Percentiles rank a stretch among this genome's conserved stretches.
phyloP scores from a whole-genome alignment of 2,888 invertebrate species.

The Lypha dubia region DNA sequence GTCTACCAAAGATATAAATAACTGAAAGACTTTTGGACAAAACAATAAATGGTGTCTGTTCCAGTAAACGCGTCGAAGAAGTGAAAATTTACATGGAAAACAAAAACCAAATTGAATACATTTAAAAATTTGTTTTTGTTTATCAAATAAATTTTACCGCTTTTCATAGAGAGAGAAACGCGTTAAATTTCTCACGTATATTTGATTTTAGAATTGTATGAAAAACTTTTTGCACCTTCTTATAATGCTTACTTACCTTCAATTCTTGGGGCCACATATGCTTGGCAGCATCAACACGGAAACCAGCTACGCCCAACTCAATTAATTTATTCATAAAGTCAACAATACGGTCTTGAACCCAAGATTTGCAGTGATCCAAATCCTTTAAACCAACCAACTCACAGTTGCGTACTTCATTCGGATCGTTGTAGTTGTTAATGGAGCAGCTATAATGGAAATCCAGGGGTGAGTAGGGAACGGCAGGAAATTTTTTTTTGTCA shows the following conservation, averaged over 20 bases:
- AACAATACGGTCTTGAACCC: slow-evolving; percentile 78
- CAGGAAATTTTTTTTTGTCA: slow-evolving; percentile 85
- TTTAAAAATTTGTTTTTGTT: too few species aligned
- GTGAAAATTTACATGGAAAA: too few species aligned
- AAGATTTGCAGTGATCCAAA: slow-evolving; percentile 86
- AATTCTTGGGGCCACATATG: slow-evolving; percentile 93
- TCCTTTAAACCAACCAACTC: slow-evolving; percentile 90
- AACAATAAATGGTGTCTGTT: too few species aligned
- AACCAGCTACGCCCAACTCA: slow-evolving; percentile 91
- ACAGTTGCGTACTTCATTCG: slow-evolving; percentile 88
- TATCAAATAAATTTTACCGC: too few species aligned
- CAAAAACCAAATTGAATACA: too few species aligned
- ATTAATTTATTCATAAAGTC: slow-evolving; percentile 79
- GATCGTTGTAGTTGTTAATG: slow-evolving; percentile 88
- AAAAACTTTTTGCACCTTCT: neutral
- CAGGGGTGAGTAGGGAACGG: slow-evolving; percentile 87
- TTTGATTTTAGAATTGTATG: too few species aligned
- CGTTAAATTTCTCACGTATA: too few species aligned
- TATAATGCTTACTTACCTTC: neutral
- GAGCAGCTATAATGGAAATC: slow-evolving; percentile 89
- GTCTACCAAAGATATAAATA: too few species aligned
- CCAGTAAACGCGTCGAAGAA: too few species aligned
- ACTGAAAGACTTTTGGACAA: too few species aligned
- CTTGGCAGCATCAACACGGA: slow-evolving; percentile 91
- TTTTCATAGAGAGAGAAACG: too few species aligned